phyloP scores from a whole-genome alignment of 2,113 vertebrate species.

The Syrrhaptes paradoxus region DNA sequence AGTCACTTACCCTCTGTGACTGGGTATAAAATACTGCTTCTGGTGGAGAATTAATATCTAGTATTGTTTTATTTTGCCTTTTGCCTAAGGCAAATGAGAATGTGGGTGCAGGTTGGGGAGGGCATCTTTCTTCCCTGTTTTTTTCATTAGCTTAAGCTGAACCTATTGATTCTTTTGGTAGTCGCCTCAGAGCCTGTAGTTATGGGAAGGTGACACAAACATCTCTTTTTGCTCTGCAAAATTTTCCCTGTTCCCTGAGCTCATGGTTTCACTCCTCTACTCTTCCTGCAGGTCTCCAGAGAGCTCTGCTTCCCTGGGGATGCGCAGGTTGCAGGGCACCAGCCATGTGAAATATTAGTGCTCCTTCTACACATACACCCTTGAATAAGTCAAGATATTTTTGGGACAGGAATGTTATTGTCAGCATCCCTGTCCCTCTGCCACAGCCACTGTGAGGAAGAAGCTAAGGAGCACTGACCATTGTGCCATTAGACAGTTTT shows the following conservation, averaged over 20 bases:
- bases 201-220: background rate
- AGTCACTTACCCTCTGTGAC: background rate
- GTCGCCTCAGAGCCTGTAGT: background rate
- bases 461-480: background rate
- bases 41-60: constrained; percentile 25
- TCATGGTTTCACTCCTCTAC: background rate
- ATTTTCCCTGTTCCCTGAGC: background rate
- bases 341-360: background rate
- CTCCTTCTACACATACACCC: background rate
- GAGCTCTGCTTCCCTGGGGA: background rate
- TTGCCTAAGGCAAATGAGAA: constrained; percentile 34
- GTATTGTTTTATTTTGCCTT: background rate
- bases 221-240: background rate
- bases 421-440: background rate
- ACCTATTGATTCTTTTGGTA: constrained; percentile 4
- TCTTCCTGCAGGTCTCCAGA: background rate
- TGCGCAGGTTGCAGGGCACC: fast-evolving
- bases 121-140: background rate
- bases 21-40: constrained; percentile 2
- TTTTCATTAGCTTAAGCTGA: constrained; percentile 12
- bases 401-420: background rate
- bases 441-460: background rate
- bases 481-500: background rate
- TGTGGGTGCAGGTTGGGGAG: background rate
- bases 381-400: background rate